Evolutionary conservation across 2,888 invertebrate genomes (phyloP).

Genomic region (Listrodromus nycthemerus): DNA sequence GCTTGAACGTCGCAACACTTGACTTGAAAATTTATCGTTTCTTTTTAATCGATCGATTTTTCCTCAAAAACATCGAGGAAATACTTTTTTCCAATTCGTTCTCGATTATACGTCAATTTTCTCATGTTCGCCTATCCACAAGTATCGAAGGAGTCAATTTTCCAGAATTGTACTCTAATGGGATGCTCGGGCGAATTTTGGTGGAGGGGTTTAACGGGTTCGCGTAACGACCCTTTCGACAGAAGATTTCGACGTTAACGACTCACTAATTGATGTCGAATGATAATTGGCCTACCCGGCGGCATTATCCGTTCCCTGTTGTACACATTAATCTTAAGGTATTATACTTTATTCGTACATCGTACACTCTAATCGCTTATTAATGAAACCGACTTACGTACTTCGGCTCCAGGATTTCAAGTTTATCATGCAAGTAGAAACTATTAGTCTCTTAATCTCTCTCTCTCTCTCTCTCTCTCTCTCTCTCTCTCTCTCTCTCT

Average conservation of each 20-base stretch:
- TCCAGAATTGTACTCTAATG: neutral
- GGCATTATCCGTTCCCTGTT: neutral
- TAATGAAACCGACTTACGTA: conserved; percentile 42
- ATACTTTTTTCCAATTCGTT: neutral
- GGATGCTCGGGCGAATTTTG: conserved; percentile 22
- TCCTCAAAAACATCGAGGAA: neutral
- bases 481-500: no score
- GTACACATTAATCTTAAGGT: neutral
- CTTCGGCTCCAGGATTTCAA: neutral
- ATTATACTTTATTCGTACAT: conserved; percentile 6
- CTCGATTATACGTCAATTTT: neutral
- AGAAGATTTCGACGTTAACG: conserved; percentile 40
- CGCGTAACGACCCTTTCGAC: conserved; percentile 26
- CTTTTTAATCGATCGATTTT: conserved; percentile 33
- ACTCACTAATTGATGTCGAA: conserved; percentile 58
- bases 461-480: no score
- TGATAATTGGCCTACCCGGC: conserved; percentile 55
- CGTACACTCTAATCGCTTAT: conserved; percentile 49
- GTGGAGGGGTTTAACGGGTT: conserved; percentile 30
- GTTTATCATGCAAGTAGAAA: neutral
- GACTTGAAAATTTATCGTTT: conserved; percentile 31
- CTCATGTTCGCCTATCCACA: neutral
- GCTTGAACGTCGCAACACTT: neutral
- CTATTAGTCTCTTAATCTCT: neutral
- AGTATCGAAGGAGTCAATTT: neutral